A percentile compares a stretch with the other conserved stretches of the same genome.
These are phyloP conservation scores for Yponomeuta malinellus DNA, from an alignment of 2,888 invertebrate genomes.

Conservation along the genomic window DNA sequence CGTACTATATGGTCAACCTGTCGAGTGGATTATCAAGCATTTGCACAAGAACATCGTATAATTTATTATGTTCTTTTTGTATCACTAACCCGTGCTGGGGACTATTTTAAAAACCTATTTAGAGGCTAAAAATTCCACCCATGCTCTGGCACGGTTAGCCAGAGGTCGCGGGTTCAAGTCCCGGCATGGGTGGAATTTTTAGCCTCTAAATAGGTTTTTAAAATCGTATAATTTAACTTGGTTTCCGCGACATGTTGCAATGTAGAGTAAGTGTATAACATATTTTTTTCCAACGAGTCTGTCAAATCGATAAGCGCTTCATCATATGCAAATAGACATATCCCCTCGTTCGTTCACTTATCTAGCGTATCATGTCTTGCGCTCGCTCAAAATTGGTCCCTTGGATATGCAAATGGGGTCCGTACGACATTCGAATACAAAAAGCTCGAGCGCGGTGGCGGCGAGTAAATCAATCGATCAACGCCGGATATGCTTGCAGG, in stretches of 20 bases:
- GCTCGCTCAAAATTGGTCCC: conserved; percentile 67
- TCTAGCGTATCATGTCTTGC: conserved; percentile 52
- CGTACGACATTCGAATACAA: conserved; percentile 71
- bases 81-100: no score
- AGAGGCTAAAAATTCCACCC: no score
- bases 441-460: conserved; percentile 73
- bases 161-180: no score
- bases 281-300: background rate
- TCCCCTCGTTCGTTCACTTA: conserved; percentile 40
- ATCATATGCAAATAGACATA: conserved; percentile 59
- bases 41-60: no score
- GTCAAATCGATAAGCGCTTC: conserved; percentile 22
- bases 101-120: no score
- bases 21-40: background rate
- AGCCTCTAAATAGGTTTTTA: no score
- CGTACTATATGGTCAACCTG: background rate
- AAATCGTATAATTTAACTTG: background rate
- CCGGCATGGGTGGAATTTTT: no score
- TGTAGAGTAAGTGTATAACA: background rate
- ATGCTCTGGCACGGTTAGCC: no score
- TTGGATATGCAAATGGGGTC: conserved; percentile 63
- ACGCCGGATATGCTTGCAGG: conserved; percentile 71
- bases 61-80: no score
- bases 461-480: conserved; percentile 76
- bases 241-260: background rate